Conservation (phyloP, 2,797 vertebrate species). For the Synaphobranchus kaupii region DNA sequence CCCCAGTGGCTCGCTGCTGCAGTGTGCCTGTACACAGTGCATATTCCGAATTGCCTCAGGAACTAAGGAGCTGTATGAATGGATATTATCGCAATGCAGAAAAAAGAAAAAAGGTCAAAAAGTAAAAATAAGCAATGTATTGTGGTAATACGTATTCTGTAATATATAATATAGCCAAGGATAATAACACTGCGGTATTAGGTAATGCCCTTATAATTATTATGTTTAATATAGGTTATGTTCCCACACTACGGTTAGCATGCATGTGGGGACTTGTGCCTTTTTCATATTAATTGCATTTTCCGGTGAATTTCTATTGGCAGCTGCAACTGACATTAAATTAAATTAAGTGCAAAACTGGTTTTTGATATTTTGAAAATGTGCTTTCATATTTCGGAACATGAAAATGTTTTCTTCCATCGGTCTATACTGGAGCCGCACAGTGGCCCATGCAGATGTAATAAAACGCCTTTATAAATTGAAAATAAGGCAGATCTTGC, state of each 20-base stretch:
- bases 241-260: not conserved
- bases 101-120: not conserved
- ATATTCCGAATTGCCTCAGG: not conserved
- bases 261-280: too few species aligned
- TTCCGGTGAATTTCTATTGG: not conserved
- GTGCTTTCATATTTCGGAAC: not conserved
- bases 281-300: too few species aligned
- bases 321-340: not conserved
- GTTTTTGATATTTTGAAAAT: not conserved
- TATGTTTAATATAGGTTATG: not conserved
- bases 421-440: slow-evolving; percentile 55
- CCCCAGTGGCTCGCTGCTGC: not conserved
- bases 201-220: not conserved
- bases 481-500: slow-evolving; percentile 53
- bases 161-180: not conserved
- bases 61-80: not conserved
- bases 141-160: not conserved
- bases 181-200: not conserved
- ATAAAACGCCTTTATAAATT: slow-evolving; percentile 65
- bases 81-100: not conserved
- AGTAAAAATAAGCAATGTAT: not conserved
- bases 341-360: not conserved
- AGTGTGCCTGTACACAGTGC: not conserved
- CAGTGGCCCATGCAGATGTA: slow-evolving; percentile 68
- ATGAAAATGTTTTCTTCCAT: not conserved